Base-by-base conservation (phyloP, 2,888 invertebrate species). In the Spatulosminthurus flaviceps region DNA sequence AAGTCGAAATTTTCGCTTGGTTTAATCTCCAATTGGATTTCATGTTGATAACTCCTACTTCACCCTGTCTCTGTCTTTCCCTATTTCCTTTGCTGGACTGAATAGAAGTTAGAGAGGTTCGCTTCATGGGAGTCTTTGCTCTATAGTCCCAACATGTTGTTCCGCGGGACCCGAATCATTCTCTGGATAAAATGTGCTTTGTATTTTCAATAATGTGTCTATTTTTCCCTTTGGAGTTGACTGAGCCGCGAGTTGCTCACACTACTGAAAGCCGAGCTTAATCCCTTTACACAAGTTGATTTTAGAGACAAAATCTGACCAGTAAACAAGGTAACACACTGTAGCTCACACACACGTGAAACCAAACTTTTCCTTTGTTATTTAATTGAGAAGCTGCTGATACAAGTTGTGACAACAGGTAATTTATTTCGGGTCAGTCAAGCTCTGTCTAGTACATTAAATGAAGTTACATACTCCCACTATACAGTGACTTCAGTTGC, bases 1-100 rank as follows among this genome's bases (percentile, higher is more conserved):
- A 22, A 64, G 19, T 74, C 24, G 61, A 66, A 34, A 24, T 76
- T 67, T 76, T 69, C 67, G 76, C 75, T 66, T 76, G 76, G 66
- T 51, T 76, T 67, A 24, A 67, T 21, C 24, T 16, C 43, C 43
- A 43, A 76, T 76, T 67, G 67, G 67, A 67, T 74, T 74, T 28
- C 51, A n/a, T 19, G 51, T n/a, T 51, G 51, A 9, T 51, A 51
- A n/a, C 51, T 22, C 61, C n/a, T n/a, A n/a, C n/a, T n/a, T 60
- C 5, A 7, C 60, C 16, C 21, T 60, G 7, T 60, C 60, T 60
- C 60, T 19, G 22, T 34, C 34, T 69, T 19, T 29, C 51, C 4
- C 51, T 5, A 19, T 51, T 19, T 51, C 51, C 16, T 51, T 19
- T 13, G 51, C n/a, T 51, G 51, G 5, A n/a, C 4, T 34, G 34